Evolutionary conservation across 2,113 vertebrate species (phyloP), one percentile per base, ranked within the genome.

Genomic region (Triplophysa siluroides): DNA sequence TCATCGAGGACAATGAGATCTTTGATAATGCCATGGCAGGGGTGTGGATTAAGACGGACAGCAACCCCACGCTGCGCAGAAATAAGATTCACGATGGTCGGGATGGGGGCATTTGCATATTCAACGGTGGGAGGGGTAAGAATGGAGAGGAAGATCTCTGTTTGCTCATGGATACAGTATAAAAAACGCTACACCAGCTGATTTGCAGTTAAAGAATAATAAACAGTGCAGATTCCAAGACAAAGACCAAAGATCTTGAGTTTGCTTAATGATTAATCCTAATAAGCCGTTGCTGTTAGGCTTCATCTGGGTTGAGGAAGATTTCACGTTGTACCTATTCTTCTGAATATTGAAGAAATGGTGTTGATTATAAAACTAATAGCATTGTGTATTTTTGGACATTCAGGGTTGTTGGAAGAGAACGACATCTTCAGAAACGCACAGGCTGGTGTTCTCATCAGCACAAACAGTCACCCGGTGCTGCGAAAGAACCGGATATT

Each of bases 11-110:
- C 94, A 99, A 99, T 92, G 98, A 99, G 92, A 99, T 99, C 86
- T 99, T 99, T 92, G 98, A 99, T 92, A 99, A 99, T 81, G 97
- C 98, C 75, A 99, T 99, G 98, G 98, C 98, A 75, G 98, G 98
- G 83, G 98, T 99, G 61, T 99, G 97, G 98, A 99, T 99, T 91
- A 99, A 99, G 88, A 99, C 98, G 7, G 98, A 99, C 89, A 99
- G 98, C 92, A 99, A 99, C 91, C 98, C 98, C 86, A 99, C 98
- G 75, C 91, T 99, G 89, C 93, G 97, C 91, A 95, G 98, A 92
- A 99, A 99, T 86, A 99, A 99, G 92, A 99, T 99, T 89, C 98
- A 99, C 12, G 98, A 99, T 66, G 98, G 98, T 83, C 92, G 98
- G 91, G 98, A 99, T 83, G 98, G 98, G 6, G 98, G 98, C 76